Percentiles rank a stretch among this genome's conserved stretches.
phyloP scores from a whole-genome alignment of 2,888 invertebrate genomes.

The Drosophila picticornis region DNA sequence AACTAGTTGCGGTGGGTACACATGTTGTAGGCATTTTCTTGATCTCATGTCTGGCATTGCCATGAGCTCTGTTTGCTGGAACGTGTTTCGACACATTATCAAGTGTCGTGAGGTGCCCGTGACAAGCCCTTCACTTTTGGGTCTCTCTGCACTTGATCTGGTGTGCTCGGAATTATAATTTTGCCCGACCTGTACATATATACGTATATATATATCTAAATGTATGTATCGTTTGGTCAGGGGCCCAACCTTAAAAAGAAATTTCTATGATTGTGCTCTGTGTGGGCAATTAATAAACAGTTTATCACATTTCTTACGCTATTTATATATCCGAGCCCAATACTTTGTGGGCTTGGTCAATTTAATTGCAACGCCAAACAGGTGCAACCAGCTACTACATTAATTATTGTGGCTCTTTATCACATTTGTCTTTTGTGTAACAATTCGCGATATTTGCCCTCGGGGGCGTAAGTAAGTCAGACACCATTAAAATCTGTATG shows the following conservation, averaged over 20 bases:
- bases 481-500: conserved; percentile 40
- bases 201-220: conserved; percentile 14
- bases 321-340: conserved; percentile 32
- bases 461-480: conserved; percentile 32
- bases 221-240: conserved; percentile 13
- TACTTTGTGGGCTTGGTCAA: conserved; percentile 59
- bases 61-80: conserved; percentile 29
- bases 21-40: conserved; percentile 30
- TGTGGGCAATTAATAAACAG: conserved; percentile 63
- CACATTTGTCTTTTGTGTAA: conserved; percentile 15
- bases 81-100: conserved; percentile 51
- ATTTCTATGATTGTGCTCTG: conserved; percentile 56
- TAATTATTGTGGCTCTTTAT: conserved; percentile 9
- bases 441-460: conserved; percentile 42
- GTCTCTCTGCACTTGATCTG: conserved; percentile 43
- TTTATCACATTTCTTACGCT: conserved; percentile 33
- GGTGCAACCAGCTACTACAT: conserved; percentile 33
- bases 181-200: conserved; percentile 42
- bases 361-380: conserved; percentile 62
- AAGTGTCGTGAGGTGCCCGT: conserved; percentile 46
- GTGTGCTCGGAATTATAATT: conserved; percentile 68
- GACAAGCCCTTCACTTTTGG: conserved; percentile 73
- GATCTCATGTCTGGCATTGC: conserved; percentile 42
- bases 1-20: conserved; percentile 23
- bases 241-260: conserved; percentile 51